Evolutionary conservation across 2,888 invertebrate genomes (phyloP).

Genomic region (Pachymerium ferrugineum): DNA sequence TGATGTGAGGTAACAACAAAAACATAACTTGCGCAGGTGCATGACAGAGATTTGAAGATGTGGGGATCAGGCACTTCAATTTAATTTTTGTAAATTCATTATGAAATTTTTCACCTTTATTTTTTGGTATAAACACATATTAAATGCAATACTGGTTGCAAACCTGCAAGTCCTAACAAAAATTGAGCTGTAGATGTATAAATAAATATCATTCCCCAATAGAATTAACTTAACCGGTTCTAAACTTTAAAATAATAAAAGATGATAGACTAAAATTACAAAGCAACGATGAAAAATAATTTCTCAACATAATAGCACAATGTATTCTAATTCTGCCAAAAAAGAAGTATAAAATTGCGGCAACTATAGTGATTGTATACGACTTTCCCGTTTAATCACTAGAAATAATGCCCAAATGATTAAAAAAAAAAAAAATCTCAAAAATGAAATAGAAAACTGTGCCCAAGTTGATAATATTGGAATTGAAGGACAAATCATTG

Average conservation of each 20-base stretch:
- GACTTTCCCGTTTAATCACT: too few species aligned
- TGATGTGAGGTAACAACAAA: background rate
- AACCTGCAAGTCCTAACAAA: background rate
- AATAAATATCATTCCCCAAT: background rate
- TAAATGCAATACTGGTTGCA: background rate
- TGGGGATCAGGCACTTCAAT: background rate
- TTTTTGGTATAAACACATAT: background rate
- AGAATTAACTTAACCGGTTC: background rate
- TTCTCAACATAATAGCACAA: background rate
- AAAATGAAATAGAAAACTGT: background rate
- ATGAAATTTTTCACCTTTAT: background rate
- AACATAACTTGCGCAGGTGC: too few species aligned
- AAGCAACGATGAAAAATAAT: too few species aligned
- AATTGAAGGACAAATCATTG: background rate
- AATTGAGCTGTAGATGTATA: background rate
- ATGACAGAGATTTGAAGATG: too few species aligned
- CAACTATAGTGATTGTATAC: too few species aligned
- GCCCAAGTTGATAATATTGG: background rate
- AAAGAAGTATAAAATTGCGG: background rate
- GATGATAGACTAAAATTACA: too few species aligned
- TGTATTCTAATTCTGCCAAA: background rate
- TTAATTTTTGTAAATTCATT: background rate
- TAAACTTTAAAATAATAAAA: background rate
- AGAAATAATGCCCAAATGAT: background rate
- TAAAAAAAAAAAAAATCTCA: background rate